phyloP scores from a whole-genome alignment of 2,888 invertebrate genomes.

The Papilio elwesi region DNA sequence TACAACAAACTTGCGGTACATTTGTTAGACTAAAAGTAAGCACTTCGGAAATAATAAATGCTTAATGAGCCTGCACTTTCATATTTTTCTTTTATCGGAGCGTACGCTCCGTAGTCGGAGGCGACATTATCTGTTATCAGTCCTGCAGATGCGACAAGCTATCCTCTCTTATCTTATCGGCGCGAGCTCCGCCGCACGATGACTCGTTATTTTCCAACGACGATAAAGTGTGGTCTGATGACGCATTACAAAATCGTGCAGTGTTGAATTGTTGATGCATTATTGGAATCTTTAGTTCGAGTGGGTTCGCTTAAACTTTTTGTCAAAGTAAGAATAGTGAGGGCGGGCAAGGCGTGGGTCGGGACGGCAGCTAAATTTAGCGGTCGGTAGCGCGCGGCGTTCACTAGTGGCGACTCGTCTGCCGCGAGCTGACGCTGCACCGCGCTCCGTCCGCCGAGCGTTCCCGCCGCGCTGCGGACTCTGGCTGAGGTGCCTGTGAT shows the following conservation, averaged over 20 bases:
- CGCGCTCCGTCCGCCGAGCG: conserved; percentile 36
- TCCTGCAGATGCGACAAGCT: background rate
- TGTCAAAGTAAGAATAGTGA: background rate
- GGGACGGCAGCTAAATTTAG: conserved; percentile 71
- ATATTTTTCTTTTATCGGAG: background rate
- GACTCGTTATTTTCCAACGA: conserved; percentile 1
- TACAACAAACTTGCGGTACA: no score
- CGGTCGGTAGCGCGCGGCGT: conserved; percentile 55
- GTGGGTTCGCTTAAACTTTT: background rate
- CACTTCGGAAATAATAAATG: no score
- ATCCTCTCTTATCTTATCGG: conserved; percentile 25
- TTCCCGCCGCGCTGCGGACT: conserved; percentile 35
- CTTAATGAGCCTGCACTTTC: no score
- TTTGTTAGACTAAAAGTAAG: no score
- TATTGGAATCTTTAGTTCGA: background rate
- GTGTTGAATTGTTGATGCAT: background rate
- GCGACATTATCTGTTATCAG: background rate
- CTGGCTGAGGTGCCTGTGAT: conserved; percentile 36
- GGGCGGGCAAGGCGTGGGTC: conserved; percentile 41
- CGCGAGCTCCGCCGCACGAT: conserved; percentile 2
- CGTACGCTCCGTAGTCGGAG: background rate
- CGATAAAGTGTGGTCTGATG: background rate
- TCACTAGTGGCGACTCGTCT: conserved; percentile 58
- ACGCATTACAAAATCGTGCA: background rate
- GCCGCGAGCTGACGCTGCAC: conserved; percentile 64